Evolutionary conservation across 2,113 vertebrate genomes (phyloP), one percentile per base, ranked within the genome.

Genomic region (Sphaerodactylus townsendi): DNA sequence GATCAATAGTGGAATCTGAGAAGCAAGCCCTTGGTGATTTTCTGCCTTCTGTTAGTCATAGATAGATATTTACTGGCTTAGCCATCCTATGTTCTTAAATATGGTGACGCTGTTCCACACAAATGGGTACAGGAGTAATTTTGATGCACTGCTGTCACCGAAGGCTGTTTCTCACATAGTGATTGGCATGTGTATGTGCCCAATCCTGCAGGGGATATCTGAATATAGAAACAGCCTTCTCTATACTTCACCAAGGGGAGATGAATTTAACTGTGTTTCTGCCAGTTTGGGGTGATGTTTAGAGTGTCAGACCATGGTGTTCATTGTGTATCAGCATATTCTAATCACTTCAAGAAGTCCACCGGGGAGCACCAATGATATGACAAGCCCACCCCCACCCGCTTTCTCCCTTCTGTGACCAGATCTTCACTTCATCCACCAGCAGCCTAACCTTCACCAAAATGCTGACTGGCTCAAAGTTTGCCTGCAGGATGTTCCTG

Each of bases 401-500:
- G 13, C 8, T n/a, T 17, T 46, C n/a, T 30, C 44, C 8, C 3
- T 14, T 0, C 25, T 1, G 59, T 0, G 19, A 65, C 37, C 64
- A 0, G 1, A 2, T 64, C 14, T 30, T 33, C 82, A 8, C 10
- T 10, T 74, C 1, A 46, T 74, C 1, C n/a, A 56, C 71, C 6
- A 1, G 53, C 0, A 7, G 41, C 1, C 21, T 37, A 15, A 3
- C 10, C 0, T 44, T 25, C 1, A 0, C 17, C 25, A 41, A 10
- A 62, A n/a, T 56, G n/a, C 11, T 37, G 0, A 1, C 1, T 30
- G 6, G 35, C 37, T 0, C 0, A 35, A 30, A 48, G 33, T 66
- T 10, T 82, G 78, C 84, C 3, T 81, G 69, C 86, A 69, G 90
- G 87, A 1, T 2, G 0, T 74, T 56, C 23, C 35, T 1, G 50